Conservation (phyloP, 2,888 invertebrate genomes). For the Xestoiulus laeticollis region DNA sequence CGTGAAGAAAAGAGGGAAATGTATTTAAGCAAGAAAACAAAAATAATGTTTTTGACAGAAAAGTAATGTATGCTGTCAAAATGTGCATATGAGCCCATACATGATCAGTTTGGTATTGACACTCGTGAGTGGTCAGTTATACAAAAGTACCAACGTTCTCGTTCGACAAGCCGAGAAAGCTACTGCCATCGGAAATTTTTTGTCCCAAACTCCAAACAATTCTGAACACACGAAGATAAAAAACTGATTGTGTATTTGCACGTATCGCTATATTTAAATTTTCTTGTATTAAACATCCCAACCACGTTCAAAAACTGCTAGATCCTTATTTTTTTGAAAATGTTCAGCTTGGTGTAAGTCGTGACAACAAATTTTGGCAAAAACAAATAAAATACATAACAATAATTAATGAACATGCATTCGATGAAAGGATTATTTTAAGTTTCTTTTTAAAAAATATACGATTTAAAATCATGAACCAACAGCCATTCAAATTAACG, state of each 20-base stretch:
- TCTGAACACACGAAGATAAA: not conserved
- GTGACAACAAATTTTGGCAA: not conserved
- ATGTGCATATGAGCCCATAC: not conserved
- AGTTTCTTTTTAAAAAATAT: not conserved
- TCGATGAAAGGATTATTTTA: not conserved
- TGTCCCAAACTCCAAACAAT: not conserved
- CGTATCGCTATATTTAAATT: not conserved
- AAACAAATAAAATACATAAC: not conserved
- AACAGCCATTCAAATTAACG: not conserved
- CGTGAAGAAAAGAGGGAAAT: not conserved
- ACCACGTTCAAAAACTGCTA: not conserved
- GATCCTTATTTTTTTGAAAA: not conserved
- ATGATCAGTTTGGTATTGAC: not conserved
- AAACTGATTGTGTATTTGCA: slow-evolving; percentile 4
- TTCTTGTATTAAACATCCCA: not conserved
- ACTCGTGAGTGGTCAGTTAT: not conserved
- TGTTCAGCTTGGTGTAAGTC: not conserved
- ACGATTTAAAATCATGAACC: not conserved
- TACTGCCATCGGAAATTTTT: not conserved
- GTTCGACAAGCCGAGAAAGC: too few species aligned
- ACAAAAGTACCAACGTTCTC: not conserved
- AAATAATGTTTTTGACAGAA: not conserved
- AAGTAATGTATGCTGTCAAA: not conserved
- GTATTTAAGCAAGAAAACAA: not conserved
- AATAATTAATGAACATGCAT: slow-evolving; percentile 13